Percentiles rank a stretch among this genome's conserved stretches.
These are phyloP conservation scores for Cynaeus angustus DNA, from an alignment of 2,888 invertebrate species.

Conservation along the genomic window DNA sequence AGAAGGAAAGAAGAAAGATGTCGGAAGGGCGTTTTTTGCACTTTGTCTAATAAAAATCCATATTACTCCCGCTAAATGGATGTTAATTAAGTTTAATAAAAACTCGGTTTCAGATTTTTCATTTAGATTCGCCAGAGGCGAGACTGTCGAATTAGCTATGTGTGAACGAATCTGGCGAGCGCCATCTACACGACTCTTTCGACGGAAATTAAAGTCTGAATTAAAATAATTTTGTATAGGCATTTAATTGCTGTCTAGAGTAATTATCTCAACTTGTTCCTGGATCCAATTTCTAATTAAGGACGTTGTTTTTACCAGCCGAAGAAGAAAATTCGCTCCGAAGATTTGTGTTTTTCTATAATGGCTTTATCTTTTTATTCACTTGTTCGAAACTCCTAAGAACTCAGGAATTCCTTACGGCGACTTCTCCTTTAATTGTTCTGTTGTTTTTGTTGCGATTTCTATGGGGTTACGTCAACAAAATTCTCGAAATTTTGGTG, in stretches of 20 bases:
- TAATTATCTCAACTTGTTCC: slow-evolving; percentile 60
- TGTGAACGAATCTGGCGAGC: slow-evolving; percentile 54
- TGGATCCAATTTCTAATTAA: slow-evolving; percentile 63
- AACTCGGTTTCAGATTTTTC: slow-evolving; percentile 62
- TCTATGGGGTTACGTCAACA: neutral
- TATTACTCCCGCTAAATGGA: slow-evolving; percentile 58
- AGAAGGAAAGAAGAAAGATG: slow-evolving; percentile 34
- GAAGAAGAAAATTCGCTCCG: slow-evolving; percentile 50
- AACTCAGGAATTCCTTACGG: slow-evolving; percentile 9
- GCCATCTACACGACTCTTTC: slow-evolving; percentile 48
- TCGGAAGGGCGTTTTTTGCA: slow-evolving; percentile 29
- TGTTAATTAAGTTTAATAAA: slow-evolving; percentile 63
- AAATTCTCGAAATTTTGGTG: no score
- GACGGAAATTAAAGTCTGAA: slow-evolving; percentile 65
- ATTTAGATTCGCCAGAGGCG: slow-evolving; percentile 59
- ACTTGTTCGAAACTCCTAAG: slow-evolving; percentile 12
- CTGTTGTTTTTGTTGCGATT: neutral
- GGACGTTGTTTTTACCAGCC: slow-evolving; percentile 58
- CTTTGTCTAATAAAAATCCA: slow-evolving; percentile 56
- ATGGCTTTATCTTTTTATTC: slow-evolving; percentile 44
- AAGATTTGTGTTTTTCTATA: slow-evolving; percentile 45
- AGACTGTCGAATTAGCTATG: slow-evolving; percentile 59
- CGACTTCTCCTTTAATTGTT: neutral
- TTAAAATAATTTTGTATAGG: slow-evolving; percentile 69
- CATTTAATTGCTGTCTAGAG: slow-evolving; percentile 66